phyloP scores from a whole-genome alignment of 2,113 vertebrate species.

The Rhineura floridana region DNA sequence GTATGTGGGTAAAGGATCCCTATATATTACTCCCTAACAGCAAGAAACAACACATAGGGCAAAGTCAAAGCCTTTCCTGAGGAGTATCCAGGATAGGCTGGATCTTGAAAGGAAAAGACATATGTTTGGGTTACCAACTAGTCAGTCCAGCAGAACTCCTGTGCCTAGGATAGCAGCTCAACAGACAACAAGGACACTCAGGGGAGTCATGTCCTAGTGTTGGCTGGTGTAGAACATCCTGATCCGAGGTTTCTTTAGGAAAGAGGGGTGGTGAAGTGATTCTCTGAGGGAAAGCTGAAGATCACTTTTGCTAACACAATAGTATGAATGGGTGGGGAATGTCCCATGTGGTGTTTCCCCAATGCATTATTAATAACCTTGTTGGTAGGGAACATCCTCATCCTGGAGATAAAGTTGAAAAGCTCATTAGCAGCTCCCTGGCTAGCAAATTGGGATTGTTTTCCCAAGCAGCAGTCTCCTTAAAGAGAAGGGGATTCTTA shows the following conservation, averaged over 20 bases:
- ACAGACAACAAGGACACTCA: not conserved
- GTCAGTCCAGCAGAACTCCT: not conserved
- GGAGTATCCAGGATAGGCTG: not conserved
- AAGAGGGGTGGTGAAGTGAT: not conserved
- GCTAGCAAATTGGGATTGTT: not conserved
- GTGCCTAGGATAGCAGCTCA: not conserved
- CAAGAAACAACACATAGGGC: no score
- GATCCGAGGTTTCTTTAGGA: not conserved
- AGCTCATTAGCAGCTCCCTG: not conserved
- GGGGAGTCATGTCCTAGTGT: not conserved
- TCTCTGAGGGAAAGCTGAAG: not conserved
- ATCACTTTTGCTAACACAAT: not conserved
- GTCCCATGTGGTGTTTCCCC: not conserved
- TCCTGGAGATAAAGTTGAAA: not conserved
- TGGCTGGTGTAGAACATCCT: not conserved
- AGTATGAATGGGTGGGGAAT: not conserved
- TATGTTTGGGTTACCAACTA: not conserved
- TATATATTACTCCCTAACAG: not conserved
- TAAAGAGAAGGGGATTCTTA: not conserved
- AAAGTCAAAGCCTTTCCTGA: not conserved
- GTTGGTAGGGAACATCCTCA: not conserved
- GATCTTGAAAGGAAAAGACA: not conserved
- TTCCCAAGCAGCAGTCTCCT: not conserved
- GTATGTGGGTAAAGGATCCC: not conserved
- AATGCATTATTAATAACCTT: not conserved